phyloP scores from a whole-genome alignment of 2,113 vertebrate genomes.

The Lagenorhynchus albirostris region DNA sequence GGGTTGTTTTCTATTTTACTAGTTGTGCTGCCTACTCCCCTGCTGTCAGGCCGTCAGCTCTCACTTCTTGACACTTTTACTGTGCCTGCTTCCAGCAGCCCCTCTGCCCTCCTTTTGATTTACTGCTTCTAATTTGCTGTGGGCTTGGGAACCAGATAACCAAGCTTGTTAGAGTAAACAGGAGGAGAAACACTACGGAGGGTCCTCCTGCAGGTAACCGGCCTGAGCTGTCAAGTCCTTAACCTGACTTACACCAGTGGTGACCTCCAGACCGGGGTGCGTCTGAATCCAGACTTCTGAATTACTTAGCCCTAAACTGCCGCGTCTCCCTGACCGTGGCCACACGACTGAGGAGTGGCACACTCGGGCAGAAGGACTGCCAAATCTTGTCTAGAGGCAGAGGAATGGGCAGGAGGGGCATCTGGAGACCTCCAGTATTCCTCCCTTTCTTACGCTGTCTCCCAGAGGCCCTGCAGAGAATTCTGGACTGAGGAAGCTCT shows the following conservation, averaged over 20 bases:
- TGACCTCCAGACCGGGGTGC: neutral
- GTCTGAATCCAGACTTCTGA: neutral
- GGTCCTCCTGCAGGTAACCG: neutral
- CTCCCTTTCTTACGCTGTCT: neutral
- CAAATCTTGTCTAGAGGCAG: neutral
- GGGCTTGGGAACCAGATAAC: conserved; percentile 67
- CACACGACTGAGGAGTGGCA: neutral
- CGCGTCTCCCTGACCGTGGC: neutral
- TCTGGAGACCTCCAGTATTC: neutral
- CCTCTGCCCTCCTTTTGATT: conserved; percentile 65
- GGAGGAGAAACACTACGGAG: neutral
- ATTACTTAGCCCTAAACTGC: neutral
- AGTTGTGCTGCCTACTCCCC: conserved; percentile 57
- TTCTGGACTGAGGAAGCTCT: neutral
- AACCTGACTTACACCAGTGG: neutral
- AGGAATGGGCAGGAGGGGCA: neutral
- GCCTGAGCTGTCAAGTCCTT: neutral
- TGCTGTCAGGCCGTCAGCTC: conserved; percentile 58
- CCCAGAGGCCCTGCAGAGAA: neutral
- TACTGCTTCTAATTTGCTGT: conserved; percentile 71
- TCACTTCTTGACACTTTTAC: conserved; percentile 74
- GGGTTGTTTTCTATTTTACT: conserved; percentile 59
- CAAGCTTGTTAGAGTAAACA: conserved; percentile 39
- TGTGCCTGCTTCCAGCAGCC: conserved; percentile 67
- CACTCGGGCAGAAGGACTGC: neutral